A percentile compares a stretch with the other conserved stretches of the same genome.
These are phyloP conservation scores for Aphis craccivora DNA, from an alignment of 1,140 invertebrate species.

Conservation along the genomic window DNA sequence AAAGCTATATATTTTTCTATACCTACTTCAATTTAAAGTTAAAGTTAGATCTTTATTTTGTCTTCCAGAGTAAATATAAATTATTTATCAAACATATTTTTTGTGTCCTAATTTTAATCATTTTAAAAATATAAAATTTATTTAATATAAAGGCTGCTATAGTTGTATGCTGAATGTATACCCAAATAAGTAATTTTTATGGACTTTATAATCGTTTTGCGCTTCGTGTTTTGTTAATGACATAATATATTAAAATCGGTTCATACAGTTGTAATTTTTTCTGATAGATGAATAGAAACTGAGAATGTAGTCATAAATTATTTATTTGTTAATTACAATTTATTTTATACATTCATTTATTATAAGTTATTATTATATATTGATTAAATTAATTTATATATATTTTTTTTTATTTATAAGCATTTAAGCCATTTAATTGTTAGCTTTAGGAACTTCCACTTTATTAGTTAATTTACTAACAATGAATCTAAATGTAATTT, in stretches of 20 bases:
- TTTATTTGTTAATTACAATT: conserved; percentile 1
- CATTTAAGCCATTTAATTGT: conserved; percentile 7
- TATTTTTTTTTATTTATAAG: not conserved
- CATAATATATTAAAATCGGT: not conserved
- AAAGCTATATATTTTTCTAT: not conserved
- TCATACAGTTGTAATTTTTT: not conserved
- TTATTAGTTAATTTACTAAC: not conserved
- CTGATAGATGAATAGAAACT: not conserved
- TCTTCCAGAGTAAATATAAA: conserved; percentile 1
- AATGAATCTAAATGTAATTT: not conserved
- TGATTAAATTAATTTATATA: not conserved
- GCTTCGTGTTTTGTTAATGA: not conserved
- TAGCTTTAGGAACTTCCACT: not conserved
- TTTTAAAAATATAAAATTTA: not conserved
- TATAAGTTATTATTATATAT: not conserved
- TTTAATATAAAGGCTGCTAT: not conserved
- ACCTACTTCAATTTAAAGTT: not conserved
- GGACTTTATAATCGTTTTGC: conserved; percentile 2
- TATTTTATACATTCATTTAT: conserved; percentile 6
- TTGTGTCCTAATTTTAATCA: not conserved
- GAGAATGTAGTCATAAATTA: not conserved
- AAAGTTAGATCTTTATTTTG: not conserved
- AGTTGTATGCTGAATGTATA: not conserved
- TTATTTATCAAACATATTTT: conserved; percentile 12
- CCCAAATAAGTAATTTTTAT: not conserved